Evolutionary conservation across 2,113 vertebrate genomes (phyloP), one percentile per base, ranked within the genome.

Genomic region (Perca schrenkii): DNA sequence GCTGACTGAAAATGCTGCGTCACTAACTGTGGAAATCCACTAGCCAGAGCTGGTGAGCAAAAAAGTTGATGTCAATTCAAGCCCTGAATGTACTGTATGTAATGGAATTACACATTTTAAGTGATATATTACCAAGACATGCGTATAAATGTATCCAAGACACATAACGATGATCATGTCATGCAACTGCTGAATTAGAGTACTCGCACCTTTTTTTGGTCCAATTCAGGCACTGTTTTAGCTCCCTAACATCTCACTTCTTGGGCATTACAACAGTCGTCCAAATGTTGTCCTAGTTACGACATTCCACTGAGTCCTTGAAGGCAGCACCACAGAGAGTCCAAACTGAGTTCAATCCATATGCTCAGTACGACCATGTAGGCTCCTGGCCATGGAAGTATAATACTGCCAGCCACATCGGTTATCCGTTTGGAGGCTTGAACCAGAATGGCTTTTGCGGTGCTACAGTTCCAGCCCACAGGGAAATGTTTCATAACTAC

Each of bases 391-490:
- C 40, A 40, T 40, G 40, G 8, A 40, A 40, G 40, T 40, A 40
- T 40, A 8, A 40, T 2, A 40, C 10, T 12, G 46, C 65, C 17
- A 2, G 60, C 63, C 46, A 61, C 67, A 46, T 75, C 53, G n/a
- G 61, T 25, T 77, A 28, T 50, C 52, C 6, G 17, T 60, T 49
- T 25, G 40, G 61, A 25, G 21, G 34, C 17, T 52, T 67, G 92
- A 93, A 70, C 89, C 93, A 92, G 90, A 81, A 91, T 92, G 93
- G 85, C 87, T 74, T 13, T 43, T 31, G 4, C 0, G 0, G 15
- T 47, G 11, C 31, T 12, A 17, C 70, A 85, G 79, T 88, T 81
- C 86, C 82, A 66, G 31, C 52, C 70, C 62, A 61, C 11, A 7
- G 46, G 82, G 66, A 43, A 21, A 13, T 43, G 58, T 83, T 67